These are phyloP conservation scores for Bostrychus sinensis DNA, from an alignment of 2,113 vertebrate genomes.

Conservation along the genomic window DNA sequence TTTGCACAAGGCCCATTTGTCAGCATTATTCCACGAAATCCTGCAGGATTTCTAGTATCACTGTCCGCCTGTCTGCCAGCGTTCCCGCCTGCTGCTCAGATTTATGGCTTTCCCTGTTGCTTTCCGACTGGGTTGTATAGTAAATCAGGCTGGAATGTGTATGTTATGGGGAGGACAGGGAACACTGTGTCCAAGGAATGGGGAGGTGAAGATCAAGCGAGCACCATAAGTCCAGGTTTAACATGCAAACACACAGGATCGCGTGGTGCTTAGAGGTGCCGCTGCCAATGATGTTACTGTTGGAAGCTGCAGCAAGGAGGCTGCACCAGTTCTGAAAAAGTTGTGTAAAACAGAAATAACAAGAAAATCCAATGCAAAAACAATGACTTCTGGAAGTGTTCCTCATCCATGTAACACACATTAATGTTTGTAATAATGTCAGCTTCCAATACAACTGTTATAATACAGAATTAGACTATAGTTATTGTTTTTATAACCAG, in stretches of 20 bases:
- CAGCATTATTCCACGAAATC: conserved; percentile 7
- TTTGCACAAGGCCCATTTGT: not conserved
- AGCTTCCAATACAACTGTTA: too few relatives aligned
- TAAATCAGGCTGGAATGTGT: conserved; percentile 48
- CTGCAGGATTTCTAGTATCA: conserved; percentile 3
- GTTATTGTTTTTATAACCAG: too few relatives aligned
- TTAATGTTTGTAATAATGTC: too few relatives aligned
- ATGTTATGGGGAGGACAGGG: conserved; percentile 33
- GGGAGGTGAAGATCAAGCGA: not conserved
- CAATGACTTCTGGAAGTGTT: too few relatives aligned
- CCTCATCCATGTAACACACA: too few relatives aligned
- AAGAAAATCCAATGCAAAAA: too few relatives aligned
- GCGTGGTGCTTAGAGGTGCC: conserved; percentile 1
- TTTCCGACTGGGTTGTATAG: conserved; percentile 31
- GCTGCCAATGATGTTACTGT: conserved; percentile 30
- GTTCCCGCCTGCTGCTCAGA: conserved; percentile 14
- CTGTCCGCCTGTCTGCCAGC: conserved; percentile 4
- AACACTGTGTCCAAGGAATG: conserved; percentile 36
- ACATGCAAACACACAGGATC: conserved; percentile 23
- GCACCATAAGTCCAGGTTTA: not conserved
- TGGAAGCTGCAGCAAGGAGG: not conserved
- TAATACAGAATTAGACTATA: too few relatives aligned
- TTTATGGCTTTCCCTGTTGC: conserved; percentile 23
- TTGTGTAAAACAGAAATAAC: too few relatives aligned
- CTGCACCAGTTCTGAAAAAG: too few relatives aligned